phyloP scores from a whole-genome alignment of 2,797 vertebrate species.

The Sebastes vulpes region DNA sequence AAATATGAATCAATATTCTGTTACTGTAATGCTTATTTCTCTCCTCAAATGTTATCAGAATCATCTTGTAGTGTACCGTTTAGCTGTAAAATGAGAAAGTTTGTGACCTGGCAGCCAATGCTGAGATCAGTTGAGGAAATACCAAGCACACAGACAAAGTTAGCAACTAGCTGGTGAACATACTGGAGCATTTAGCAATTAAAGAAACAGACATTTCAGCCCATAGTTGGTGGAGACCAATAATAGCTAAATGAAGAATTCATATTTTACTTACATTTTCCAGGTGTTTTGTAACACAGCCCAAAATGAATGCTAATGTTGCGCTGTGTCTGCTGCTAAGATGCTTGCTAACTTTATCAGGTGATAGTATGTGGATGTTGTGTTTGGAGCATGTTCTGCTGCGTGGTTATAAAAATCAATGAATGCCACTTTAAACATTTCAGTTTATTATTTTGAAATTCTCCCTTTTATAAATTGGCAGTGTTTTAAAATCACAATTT shows the following conservation, averaged over 20 bases:
- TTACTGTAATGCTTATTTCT: too few relatives aligned
- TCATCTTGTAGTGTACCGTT: too few relatives aligned
- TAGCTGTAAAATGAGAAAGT: too few relatives aligned
- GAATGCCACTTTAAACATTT: neutral
- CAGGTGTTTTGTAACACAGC: neutral
- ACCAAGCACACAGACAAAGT: neutral
- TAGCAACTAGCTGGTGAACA: neutral
- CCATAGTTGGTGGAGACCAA: neutral
- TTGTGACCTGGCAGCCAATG: too few relatives aligned
- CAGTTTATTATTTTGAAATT: neutral
- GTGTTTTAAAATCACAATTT: neutral
- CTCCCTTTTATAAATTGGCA: neutral
- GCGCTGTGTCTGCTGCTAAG: neutral
- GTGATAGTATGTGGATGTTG: neutral
- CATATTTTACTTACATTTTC: neutral
- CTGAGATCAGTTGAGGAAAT: too few relatives aligned
- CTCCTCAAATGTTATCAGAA: too few relatives aligned
- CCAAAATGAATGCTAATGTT: neutral
- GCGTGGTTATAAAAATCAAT: neutral
- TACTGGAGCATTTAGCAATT: neutral
- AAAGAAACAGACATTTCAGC: neutral
- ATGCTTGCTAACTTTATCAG: neutral
- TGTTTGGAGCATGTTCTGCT: neutral
- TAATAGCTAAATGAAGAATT: neutral
- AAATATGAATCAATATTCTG: too few relatives aligned